Evolutionary conservation across 2,113 vertebrate genomes (phyloP).

Genomic region (Malurus alboscapulatus): DNA sequence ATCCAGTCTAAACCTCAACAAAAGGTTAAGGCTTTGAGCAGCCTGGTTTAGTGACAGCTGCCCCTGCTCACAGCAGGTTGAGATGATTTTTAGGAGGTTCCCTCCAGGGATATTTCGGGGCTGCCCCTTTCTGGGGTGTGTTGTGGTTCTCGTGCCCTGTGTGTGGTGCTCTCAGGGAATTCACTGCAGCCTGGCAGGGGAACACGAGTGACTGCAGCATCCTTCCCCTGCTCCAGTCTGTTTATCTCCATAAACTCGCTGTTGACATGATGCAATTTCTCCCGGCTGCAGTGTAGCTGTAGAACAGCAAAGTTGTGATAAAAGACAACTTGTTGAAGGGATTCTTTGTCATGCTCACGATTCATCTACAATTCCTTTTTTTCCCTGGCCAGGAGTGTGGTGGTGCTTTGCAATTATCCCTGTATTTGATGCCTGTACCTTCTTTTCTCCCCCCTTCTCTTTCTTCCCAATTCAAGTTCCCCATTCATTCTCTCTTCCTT

Average conservation of each 20-base stretch:
- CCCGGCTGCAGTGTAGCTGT: background rate
- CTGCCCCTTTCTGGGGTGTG: background rate
- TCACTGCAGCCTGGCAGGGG: background rate
- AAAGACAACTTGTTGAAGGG: slow-evolving; percentile 58
- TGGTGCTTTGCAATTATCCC: slow-evolving; percentile 43
- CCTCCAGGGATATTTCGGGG: background rate
- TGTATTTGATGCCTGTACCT: background rate
- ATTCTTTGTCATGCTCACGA: slow-evolving; percentile 38
- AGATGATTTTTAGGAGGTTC: background rate
- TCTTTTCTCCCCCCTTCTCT: background rate
- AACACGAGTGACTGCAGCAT: slow-evolving; percentile 13
- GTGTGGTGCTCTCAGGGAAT: background rate
- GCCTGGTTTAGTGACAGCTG: accelerated
- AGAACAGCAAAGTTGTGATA: slow-evolving; percentile 44
- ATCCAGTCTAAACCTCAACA: background rate
- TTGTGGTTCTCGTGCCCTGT: background rate
- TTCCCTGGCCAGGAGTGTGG: background rate
- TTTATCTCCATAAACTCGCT: slow-evolving; percentile 55
- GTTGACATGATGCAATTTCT: slow-evolving; percentile 52
- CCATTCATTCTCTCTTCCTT: slow-evolving; percentile 32
- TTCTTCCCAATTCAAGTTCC: slow-evolving; percentile 1
- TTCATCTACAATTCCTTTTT: slow-evolving; percentile 34
- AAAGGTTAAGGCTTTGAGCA: background rate
- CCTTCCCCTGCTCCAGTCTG: slow-evolving; percentile 8
- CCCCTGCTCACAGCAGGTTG: background rate